phyloP scores from a whole-genome alignment of 2,888 invertebrate species.

The Eupeodes luniger region DNA sequence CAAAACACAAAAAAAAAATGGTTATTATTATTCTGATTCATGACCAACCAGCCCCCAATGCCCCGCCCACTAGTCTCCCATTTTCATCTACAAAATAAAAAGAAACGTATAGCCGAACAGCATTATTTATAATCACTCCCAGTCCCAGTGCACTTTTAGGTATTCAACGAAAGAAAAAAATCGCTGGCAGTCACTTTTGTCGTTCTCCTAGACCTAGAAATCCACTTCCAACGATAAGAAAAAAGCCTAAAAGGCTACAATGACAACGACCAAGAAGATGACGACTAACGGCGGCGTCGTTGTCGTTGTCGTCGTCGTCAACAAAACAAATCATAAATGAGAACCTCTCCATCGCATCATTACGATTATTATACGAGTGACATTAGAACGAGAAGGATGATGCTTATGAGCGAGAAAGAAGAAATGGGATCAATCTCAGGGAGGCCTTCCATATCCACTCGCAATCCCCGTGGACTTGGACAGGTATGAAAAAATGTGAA shows the following conservation, averaged over 20 bases:
- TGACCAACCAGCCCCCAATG: conserved; percentile 14
- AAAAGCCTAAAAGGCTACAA: conserved; percentile 54
- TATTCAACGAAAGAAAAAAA: conserved; percentile 11
- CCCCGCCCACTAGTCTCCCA: neutral
- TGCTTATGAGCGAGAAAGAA: neutral
- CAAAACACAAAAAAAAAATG: conserved; percentile 20
- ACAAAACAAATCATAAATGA: conserved; percentile 72
- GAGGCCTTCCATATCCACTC: conserved; percentile 32
- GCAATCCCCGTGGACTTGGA: conserved; percentile 22
- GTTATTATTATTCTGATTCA: conserved; percentile 73
- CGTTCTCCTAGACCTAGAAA: conserved; percentile 74
- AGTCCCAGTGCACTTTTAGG: conserved; percentile 44
- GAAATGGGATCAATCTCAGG: conserved; percentile 64
- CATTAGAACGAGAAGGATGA: conserved; percentile 21
- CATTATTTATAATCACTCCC: conserved; percentile 54
- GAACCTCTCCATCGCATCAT: conserved; percentile 65
- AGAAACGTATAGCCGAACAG: conserved; percentile 10
- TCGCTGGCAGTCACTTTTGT: conserved; percentile 61
- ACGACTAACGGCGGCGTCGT: neutral
- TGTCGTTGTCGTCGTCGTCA: neutral
- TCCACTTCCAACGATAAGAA: conserved; percentile 71
- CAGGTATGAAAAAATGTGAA: too few relatives aligned
- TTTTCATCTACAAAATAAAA: conserved; percentile 7
- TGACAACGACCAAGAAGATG: conserved; percentile 21
- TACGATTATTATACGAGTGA: conserved; percentile 25